A percentile compares a stretch with the other conserved stretches of the same genome.
Evolutionary conservation across 2,113 vertebrate species (phyloP).

Genomic region (Ibidorhyncha struthersii): DNA sequence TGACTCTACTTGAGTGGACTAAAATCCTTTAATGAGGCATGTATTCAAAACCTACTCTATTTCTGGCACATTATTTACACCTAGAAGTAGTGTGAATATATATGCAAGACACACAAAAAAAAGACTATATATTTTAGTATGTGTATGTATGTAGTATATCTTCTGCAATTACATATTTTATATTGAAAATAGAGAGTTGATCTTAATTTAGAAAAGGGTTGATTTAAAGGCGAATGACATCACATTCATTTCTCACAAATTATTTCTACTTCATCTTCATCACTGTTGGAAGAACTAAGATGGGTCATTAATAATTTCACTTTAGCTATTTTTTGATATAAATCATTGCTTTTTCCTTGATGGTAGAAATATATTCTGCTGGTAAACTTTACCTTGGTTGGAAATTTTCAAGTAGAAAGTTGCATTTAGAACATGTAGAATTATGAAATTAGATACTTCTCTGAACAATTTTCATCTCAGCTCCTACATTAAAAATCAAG

Average conservation of each 20-base stretch:
- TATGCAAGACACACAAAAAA: not conserved
- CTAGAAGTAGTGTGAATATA: not conserved
- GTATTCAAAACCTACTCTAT: not conserved
- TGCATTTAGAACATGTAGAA: not conserved
- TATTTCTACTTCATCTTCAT: not conserved
- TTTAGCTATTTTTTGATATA: not conserved
- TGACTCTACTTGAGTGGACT: not conserved
- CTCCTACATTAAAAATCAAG: not conserved
- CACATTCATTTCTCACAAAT: not conserved
- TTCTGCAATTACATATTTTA: constrained; percentile 5
- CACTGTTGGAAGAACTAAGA: not conserved
- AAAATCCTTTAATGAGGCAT: not conserved
- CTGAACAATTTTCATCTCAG: not conserved
- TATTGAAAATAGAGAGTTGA: not conserved
- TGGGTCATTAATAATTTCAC: not conserved
- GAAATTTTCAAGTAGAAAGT: not conserved
- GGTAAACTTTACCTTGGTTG: not conserved
- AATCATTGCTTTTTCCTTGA: not conserved
- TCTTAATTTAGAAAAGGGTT: not conserved
- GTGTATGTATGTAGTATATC: not conserved
- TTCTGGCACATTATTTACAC: not conserved
- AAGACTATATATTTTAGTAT: not conserved
- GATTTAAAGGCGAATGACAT: not conserved
- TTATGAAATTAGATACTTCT: not conserved
- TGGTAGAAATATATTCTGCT: not conserved